Percentiles rank a stretch among this genome's conserved stretches.
phyloP scores from a whole-genome alignment of 2,888 invertebrate species.

The Barypeithes pellucidus region DNA sequence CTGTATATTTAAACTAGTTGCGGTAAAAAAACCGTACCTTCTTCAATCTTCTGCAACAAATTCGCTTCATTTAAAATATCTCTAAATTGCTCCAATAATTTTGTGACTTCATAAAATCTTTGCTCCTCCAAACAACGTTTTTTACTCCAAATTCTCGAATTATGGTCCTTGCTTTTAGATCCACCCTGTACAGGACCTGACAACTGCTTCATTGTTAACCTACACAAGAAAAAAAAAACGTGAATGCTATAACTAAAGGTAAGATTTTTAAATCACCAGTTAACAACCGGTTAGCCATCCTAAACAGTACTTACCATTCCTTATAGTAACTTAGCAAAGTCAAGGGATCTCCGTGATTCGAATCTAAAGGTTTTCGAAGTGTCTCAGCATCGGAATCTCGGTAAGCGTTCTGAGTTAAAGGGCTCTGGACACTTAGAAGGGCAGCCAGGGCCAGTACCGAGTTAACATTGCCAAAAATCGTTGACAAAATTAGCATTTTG shows the following conservation, averaged over 20 bases:
- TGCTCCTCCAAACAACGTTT: slow-evolving; percentile 96
- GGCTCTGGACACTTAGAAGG: slow-evolving; percentile 93
- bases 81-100: slow-evolving; percentile 91
- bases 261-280: too few relatives aligned
- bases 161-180: slow-evolving; percentile 59
- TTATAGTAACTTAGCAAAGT: slow-evolving; percentile 90
- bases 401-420: slow-evolving; percentile 92
- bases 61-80: slow-evolving; percentile 80
- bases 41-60: slow-evolving; percentile 63
- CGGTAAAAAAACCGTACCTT: slow-evolving; percentile 37
- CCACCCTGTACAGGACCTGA: slow-evolving; percentile 59
- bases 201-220: slow-evolving; percentile 79
- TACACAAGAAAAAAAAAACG: slow-evolving; percentile 20
- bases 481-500: slow-evolving; percentile 95
- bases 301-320: slow-evolving; percentile 78
- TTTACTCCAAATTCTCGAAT: slow-evolving; percentile 87
- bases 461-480: slow-evolving; percentile 90
- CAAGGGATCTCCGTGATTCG: slow-evolving; percentile 96
- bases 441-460: slow-evolving; percentile 93
- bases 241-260: too few relatives aligned
- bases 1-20: slow-evolving; percentile 7
- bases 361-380: slow-evolving; percentile 86
- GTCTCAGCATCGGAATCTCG: slow-evolving; percentile 88
- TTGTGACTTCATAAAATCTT: slow-evolving; percentile 96
- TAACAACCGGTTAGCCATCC: too few relatives aligned